Base-by-base conservation (phyloP, 2,113 vertebrate genomes). In the Dicentrarchus labrax region DNA sequence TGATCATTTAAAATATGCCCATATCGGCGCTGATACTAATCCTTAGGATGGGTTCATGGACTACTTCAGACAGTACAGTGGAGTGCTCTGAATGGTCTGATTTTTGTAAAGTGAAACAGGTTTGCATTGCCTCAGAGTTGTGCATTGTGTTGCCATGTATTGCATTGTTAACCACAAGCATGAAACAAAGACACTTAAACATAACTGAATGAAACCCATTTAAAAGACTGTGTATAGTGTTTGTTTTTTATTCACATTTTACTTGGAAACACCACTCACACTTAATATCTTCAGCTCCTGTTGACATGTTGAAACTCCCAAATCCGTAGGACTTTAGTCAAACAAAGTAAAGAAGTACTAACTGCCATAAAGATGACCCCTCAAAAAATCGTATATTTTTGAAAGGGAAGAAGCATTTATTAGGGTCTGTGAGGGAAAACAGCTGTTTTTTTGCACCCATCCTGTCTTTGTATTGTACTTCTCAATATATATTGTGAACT, bases 401-500 rank as follows among this genome's bases (percentile, higher is more conserved):
- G 1, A 30, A 30, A 3, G 4, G 22, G 19, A 45, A 53, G 7
- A 60, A 30, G 50, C 10, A 6, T 9, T 5, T 38, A 9, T 68
- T 22, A 1, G 22, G 21, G 3, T 50, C 47, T 61, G 8, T 17
- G 4, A 7, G 47, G 73, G 50, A 62, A 62, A 65, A 47, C 39
- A 19, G 11, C 30, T 54, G 53, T 54, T 45, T 51, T 30, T 64
- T 39, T 51, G 19, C 43, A 70, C 36, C 65, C 39, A 85, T 84
- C 72, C 78, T 72, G 81, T 41, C 72, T 87, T 91, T 80, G 83
- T 86, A 50, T 80, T 45, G 45, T 8, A 38, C 53, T 22, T 41
- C 4, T 66, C 3, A 59, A n/a, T 74, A 48, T 60, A 72, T 64
- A n/a, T 22, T 38, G 75, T 68, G 60, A 83, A 51, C 51, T 50